A percentile compares a stretch with the other conserved stretches of the same genome.
Evolutionary conservation across 2,888 invertebrate genomes (phyloP).

Genomic region (Morpho deidamia): DNA sequence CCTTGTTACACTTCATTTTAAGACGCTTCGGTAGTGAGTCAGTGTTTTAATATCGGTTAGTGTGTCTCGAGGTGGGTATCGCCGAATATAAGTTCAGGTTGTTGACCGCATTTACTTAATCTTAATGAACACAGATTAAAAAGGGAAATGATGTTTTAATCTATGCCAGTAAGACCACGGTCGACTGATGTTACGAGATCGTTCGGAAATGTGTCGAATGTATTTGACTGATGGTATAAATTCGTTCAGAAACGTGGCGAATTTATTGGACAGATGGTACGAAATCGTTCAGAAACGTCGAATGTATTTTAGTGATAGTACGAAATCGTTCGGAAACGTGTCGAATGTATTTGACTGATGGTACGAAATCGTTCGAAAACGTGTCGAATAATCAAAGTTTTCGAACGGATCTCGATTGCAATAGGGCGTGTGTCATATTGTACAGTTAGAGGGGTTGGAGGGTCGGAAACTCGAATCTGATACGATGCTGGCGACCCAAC

Average conservation of each 20-base stretch:
- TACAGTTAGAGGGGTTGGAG: constrained; percentile 42
- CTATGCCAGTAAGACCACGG: constrained; percentile 16
- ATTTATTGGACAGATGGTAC: neutral
- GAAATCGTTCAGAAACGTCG: constrained; percentile 3
- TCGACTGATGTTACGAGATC: too few relatives aligned
- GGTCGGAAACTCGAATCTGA: constrained; percentile 46
- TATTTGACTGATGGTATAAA: neutral
- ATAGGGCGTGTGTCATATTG: constrained; percentile 36
- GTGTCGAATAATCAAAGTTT: neutral
- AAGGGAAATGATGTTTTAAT: constrained; percentile 1
- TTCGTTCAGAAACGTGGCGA: constrained; percentile 4
- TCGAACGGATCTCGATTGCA: too few relatives aligned
- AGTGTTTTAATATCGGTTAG: constrained; percentile 56
- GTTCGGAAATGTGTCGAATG: neutral
- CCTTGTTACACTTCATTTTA: constrained; percentile 43
- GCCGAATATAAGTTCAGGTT: constrained; percentile 23
- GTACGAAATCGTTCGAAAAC: constrained; percentile 1
- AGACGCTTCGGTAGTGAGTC: constrained; percentile 57
- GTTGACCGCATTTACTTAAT: constrained; percentile 23
- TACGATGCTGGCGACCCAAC: constrained; percentile 5
- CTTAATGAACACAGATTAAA: constrained; percentile 20
- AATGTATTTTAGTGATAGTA: neutral
- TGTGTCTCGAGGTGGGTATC: constrained; percentile 39
- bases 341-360: constrained; percentile 3
- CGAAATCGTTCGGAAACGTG: neutral